Conservation (phyloP, 2,797 vertebrate species). For the Chrosomus eos region DNA sequence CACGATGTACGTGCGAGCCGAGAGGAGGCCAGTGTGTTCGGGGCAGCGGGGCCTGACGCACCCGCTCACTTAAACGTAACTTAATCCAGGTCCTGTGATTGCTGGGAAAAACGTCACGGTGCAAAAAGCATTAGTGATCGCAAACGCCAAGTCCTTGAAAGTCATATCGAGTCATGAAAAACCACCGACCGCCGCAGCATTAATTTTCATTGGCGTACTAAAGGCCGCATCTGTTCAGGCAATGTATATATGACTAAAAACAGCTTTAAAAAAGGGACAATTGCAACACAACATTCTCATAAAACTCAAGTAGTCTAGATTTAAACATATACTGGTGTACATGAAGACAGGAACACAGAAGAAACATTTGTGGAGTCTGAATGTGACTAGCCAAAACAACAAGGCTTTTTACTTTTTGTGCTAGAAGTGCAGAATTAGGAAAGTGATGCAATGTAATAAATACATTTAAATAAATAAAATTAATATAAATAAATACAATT, state of each 20-base stretch:
- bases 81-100: slow-evolving; percentile 52
- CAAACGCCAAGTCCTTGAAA: slow-evolving; percentile 46
- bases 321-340: not conserved
- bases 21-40: slow-evolving; percentile 38
- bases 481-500: no score
- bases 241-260: slow-evolving; percentile 27
- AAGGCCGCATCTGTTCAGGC: slow-evolving; percentile 36
- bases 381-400: no score
- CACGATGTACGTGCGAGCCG: slow-evolving; percentile 22
- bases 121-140: slow-evolving; percentile 63
- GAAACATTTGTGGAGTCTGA: no score
- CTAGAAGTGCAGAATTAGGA: no score
- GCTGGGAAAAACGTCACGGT: slow-evolving; percentile 57
- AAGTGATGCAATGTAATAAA: not conserved
- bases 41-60: slow-evolving; percentile 22
- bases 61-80: slow-evolving; percentile 50
- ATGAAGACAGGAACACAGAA: not conserved
- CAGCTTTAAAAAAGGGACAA: slow-evolving; percentile 10
- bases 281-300: slow-evolving; percentile 11
- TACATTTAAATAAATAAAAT: not conserved
- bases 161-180: slow-evolving; percentile 41
- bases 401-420: no score
- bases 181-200: slow-evolving; percentile 4
- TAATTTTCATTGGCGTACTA: slow-evolving; percentile 11
- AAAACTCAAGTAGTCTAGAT: slow-evolving; percentile 15